Evolutionary conservation across 1,140 invertebrate genomes (phyloP).

Genomic region (Thaumatotibia leucotreta): DNA sequence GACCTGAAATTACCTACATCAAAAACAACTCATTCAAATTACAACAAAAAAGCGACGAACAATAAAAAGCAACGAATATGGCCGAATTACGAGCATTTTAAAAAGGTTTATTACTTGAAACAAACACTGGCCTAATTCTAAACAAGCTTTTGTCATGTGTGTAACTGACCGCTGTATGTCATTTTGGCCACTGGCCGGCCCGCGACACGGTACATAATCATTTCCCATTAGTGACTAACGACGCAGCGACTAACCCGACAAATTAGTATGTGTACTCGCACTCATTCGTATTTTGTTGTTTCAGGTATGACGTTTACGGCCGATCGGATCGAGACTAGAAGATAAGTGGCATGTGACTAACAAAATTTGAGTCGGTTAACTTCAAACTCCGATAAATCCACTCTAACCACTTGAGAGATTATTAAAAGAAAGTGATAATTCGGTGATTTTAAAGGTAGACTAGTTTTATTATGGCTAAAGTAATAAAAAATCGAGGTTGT

Average conservation of each 20-base stretch:
- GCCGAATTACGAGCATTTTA: neutral
- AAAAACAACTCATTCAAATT: neutral
- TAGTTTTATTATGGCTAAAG: too few relatives aligned
- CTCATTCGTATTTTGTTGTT: conserved; percentile 5
- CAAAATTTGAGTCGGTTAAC: too few relatives aligned
- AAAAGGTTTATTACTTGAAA: conserved; percentile 6
- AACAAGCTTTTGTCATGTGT: neutral
- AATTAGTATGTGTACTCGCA: neutral
- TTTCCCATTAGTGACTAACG: conserved; percentile 6
- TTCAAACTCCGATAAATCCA: too few relatives aligned
- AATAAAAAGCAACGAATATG: conserved; percentile 7
- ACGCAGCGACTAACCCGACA: neutral
- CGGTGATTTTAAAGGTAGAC: too few relatives aligned
- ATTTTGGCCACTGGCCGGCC: neutral
- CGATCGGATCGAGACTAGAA: neutral
- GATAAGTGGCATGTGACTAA: too few relatives aligned
- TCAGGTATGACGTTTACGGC: neutral
- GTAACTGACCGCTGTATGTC: neutral
- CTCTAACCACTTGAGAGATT: too few relatives aligned
- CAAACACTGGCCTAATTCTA: neutral
- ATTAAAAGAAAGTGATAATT: too few relatives aligned
- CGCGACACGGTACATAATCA: neutral
- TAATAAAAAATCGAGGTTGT: too few relatives aligned
- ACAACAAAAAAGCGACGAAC: neutral
- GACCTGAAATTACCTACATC: too few relatives aligned